A percentile compares a stretch with the other conserved stretches of the same genome.
Conservation (phyloP, 2,797 vertebrate species). For the Netta rufina region DNA sequence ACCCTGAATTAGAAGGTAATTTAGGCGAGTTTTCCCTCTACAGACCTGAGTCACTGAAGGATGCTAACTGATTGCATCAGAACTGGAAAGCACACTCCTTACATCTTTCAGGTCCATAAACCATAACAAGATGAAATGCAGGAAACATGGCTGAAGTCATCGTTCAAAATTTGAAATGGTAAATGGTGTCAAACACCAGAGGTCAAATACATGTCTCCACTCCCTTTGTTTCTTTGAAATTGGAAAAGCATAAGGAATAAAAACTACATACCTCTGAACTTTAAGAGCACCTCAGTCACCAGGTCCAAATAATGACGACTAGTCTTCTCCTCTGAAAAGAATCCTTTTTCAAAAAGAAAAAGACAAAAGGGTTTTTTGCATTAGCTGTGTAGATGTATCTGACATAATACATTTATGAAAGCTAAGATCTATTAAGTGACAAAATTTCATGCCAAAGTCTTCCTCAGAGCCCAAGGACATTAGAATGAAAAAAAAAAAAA, state of each 20-base stretch:
- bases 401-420: neutral
- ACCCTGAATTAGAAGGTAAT: neutral
- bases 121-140: neutral
- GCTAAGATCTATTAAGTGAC: neutral
- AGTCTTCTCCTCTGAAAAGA: neutral
- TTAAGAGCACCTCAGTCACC: neutral
- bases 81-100: neutral
- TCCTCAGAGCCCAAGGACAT: neutral
- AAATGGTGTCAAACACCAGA: accelerated
- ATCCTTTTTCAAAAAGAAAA: neutral
- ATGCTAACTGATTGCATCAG: neutral
- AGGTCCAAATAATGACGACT: neutral
- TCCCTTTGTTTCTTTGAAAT: neutral
- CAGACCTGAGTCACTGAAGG: neutral
- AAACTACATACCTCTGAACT: neutral
- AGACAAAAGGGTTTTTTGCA: neutral
- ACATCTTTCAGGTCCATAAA: neutral
- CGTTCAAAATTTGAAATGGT: neutral
- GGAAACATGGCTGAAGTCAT: neutral
- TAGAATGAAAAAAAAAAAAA: neutral
- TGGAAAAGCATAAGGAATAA: neutral
- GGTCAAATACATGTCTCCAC: accelerated
- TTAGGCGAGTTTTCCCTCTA: neutral
- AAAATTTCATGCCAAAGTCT: neutral
- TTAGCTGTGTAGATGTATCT: neutral